These are phyloP conservation scores for Syrphus vitripennis DNA, from an alignment of 2,888 invertebrate species.

Conservation along the genomic window DNA sequence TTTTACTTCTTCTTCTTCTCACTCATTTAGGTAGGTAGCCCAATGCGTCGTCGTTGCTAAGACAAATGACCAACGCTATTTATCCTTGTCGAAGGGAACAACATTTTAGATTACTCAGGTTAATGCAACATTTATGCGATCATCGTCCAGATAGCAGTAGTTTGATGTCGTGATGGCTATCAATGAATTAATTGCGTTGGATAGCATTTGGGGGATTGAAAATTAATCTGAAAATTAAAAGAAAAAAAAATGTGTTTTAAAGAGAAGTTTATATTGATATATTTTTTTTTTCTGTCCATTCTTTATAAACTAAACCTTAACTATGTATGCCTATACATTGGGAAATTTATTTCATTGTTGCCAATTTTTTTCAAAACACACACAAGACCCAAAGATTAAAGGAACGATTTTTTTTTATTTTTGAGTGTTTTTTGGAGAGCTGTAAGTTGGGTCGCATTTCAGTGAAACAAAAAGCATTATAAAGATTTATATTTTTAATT, in stretches of 20 bases:
- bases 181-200: conserved; percentile 20
- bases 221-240: conserved; percentile 31
- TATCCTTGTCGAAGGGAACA: conserved; percentile 64
- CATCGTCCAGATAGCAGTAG: conserved; percentile 28
- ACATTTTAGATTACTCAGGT: conserved; percentile 69
- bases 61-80: conserved; percentile 59
- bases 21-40: conserved; percentile 11
- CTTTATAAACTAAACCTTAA: neutral
- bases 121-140: conserved; percentile 79
- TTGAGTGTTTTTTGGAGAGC: too few relatives aligned
- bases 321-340: too few relatives aligned
- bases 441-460: too few relatives aligned
- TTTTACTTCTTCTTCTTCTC: conserved; percentile 36
- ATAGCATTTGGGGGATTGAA: conserved; percentile 47
- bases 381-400: too few relatives aligned
- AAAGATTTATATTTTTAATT: too few relatives aligned
- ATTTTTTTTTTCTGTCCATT: neutral
- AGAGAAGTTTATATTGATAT: neutral
- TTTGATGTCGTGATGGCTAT: conserved; percentile 17
- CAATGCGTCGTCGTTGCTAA: conserved; percentile 53
- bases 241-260: neutral
- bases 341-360: too few relatives aligned
- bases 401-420: too few relatives aligned
- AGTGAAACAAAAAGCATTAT: too few relatives aligned
- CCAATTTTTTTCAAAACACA: too few relatives aligned